Conservation (phyloP, 1,140 invertebrate genomes). For the Conus ventricosus region DNA sequence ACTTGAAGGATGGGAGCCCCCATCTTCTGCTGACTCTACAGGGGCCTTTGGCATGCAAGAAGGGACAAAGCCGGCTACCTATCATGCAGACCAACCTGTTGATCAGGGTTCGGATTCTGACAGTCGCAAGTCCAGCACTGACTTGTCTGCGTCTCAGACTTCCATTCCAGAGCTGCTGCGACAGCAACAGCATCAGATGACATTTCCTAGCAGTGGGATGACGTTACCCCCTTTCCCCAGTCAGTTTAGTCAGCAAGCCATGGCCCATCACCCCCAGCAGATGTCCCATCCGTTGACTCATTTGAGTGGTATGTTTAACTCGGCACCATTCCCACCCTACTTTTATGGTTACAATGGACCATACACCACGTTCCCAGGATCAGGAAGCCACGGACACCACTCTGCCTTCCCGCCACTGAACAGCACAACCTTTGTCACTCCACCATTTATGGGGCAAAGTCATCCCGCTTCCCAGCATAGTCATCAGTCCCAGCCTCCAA, state of each 20-base stretch:
- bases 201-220: slow-evolving; percentile 14
- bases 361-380: slow-evolving; percentile 25
- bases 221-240: not conserved
- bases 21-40: not conserved
- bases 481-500: not conserved
- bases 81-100: slow-evolving; percentile 5
- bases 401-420: slow-evolving; percentile 21
- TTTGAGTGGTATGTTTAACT: slow-evolving; percentile 19
- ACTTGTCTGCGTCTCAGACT: slow-evolving; percentile 39
- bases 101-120: slow-evolving; percentile 37
- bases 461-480: not conserved
- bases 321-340: slow-evolving; percentile 23
- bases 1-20: not conserved
- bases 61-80: slow-evolving; percentile 15
- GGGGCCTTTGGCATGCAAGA: slow-evolving; percentile 1
- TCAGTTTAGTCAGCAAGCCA: not conserved
- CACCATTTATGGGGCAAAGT: slow-evolving; percentile 18
- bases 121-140: slow-evolving; percentile 51
- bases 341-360: slow-evolving; percentile 25
- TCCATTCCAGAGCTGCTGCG: slow-evolving; percentile 43
- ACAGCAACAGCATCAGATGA: slow-evolving; percentile 28
- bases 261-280: slow-evolving; percentile 2
- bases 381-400: slow-evolving; percentile 30
- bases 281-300: slow-evolving; percentile 17
- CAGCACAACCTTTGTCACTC: slow-evolving; percentile 23